Evolutionary conservation across 2,113 vertebrate species (phyloP), one percentile per base, ranked within the genome.

Genomic region (Falcunculus frontatus): DNA sequence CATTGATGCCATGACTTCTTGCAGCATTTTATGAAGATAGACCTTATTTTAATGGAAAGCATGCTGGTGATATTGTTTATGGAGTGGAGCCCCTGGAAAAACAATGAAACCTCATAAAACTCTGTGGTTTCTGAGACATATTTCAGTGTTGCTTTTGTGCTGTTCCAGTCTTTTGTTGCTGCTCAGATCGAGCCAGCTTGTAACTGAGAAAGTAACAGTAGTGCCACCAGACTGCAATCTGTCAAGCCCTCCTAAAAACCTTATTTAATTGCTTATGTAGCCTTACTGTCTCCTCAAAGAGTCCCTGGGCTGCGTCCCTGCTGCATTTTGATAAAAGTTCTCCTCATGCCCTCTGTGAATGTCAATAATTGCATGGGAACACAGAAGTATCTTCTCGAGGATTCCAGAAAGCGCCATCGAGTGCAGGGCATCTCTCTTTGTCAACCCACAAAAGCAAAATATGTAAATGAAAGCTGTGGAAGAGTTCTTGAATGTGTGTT

Each of bases 191-290:
- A 94, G 62, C 53, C 55, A 94, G 39, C 30, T 79, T 93, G 68
- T 79, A 57, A 46, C 62, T 59, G 76, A 87, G 65, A 89, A 60
- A 62, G 55, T 27, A 84, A 60, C 62, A 81, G 79, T 82, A 52
- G 52, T 93, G 73, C 42, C 55, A 95, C 37, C 50, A 96, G 67
- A 79, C 50, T 60, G 68, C 88, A 96, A 84, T 95, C 65, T 95
- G 55, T 82, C 89, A 91, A 69, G 16, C 29, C 50, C 46, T 89
- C 64, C 47, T 30, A 75, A 88, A 90, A 96, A 65, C 16, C 46
- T 63, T 46, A 37, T 93, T 87, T 68, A 49, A 42, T 70, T 91
- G 27, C 56, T 77, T 75, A 35, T 87, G 64, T 52, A 83, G 62
- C 65, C 65, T 95, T 32, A 22, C 29, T 79, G 33, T 21, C 53